Evolutionary conservation across 2,797 vertebrate species (phyloP).

Genomic region (Clarias laeviceps): DNA sequence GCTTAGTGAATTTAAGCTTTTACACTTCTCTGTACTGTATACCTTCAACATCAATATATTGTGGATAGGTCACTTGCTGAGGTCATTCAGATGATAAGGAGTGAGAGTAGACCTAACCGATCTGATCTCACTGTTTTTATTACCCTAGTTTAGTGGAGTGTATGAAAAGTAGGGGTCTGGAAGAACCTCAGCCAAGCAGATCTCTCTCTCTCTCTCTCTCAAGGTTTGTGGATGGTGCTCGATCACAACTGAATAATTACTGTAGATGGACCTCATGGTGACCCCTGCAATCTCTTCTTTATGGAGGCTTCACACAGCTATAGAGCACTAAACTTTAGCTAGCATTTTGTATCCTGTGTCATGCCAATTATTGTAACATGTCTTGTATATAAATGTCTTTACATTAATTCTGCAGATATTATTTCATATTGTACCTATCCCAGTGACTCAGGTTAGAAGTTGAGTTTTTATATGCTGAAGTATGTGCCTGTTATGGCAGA

Average conservation of each 20-base stretch:
- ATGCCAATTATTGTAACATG: neutral
- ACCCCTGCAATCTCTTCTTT: neutral
- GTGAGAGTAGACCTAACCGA: neutral
- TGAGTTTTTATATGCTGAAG: no score
- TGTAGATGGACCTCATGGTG: neutral
- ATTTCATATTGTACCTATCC: neutral
- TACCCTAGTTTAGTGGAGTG: neutral
- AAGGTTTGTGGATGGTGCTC: neutral
- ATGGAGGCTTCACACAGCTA: neutral
- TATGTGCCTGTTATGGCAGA: no score
- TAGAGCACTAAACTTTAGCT: neutral
- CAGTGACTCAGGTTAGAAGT: neutral
- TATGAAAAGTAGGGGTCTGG: neutral
- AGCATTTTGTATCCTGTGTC: neutral
- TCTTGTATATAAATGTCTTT: neutral
- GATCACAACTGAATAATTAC: neutral
- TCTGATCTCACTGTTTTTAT: neutral
- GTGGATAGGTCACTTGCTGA: neutral
- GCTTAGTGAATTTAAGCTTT: neutral
- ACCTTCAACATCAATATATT: neutral
- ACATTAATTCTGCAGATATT: neutral
- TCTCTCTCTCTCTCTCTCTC: neutral
- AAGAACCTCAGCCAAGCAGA: neutral
- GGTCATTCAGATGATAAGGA: neutral
- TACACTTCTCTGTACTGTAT: no score